A percentile compares a stretch with the other conserved stretches of the same genome.
Evolutionary conservation across 2,797 vertebrate species (phyloP).

Genomic region (Ctenosaura bakeri): DNA sequence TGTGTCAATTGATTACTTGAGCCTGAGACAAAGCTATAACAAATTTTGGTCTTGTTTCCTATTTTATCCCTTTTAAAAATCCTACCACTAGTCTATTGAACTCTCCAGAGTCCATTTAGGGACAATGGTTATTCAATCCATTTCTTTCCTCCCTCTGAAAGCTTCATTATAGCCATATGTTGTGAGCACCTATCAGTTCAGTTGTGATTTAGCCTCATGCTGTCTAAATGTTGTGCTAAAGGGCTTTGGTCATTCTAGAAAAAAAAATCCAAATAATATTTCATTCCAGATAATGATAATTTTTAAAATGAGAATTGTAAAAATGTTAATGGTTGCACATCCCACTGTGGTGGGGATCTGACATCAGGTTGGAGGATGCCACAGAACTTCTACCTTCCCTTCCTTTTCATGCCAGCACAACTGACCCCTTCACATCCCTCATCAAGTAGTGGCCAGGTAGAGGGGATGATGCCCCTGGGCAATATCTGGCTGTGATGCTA

Average conservation of each 20-base stretch:
- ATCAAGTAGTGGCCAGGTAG: too few species aligned
- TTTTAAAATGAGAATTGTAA: background rate
- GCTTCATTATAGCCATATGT: background rate
- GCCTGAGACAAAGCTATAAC: background rate
- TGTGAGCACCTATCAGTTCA: background rate
- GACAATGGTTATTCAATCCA: constrained; percentile 20
- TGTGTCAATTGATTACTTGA: background rate
- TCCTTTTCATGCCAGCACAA: too few species aligned
- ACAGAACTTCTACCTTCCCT: too few species aligned
- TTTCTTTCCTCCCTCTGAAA: constrained; percentile 22
- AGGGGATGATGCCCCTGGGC: too few species aligned
- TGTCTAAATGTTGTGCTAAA: background rate
- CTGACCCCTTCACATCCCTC: too few species aligned
- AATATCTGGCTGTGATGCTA: too few species aligned
- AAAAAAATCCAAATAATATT: constrained; percentile 30
- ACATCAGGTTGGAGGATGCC: too few species aligned
- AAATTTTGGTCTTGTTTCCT: constrained; percentile 20
- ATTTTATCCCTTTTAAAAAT: constrained; percentile 14
- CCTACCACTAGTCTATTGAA: constrained; percentile 3
- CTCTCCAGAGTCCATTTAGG: constrained; percentile 24
- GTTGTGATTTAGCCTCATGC: background rate
- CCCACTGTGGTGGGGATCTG: too few species aligned
- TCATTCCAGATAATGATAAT: background rate
- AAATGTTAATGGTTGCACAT: background rate
- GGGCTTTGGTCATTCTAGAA: background rate